Evolutionary conservation across 1,140 invertebrate genomes (phyloP).

Genomic region (Drosophila littoralis): DNA sequence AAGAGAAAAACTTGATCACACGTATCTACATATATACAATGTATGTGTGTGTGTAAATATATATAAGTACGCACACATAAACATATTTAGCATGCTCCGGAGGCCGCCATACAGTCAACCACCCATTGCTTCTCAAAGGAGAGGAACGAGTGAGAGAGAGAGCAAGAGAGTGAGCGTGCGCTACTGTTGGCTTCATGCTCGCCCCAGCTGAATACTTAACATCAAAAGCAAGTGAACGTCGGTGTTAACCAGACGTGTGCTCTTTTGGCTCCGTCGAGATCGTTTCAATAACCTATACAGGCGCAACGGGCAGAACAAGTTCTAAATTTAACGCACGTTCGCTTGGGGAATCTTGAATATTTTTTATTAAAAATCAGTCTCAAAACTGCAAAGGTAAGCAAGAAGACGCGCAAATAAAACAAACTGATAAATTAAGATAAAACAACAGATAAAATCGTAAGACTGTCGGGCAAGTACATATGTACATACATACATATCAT

Average conservation of each 20-base stretch:
- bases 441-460: conserved; percentile 26
- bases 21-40: conserved; percentile 41
- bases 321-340: conserved; percentile 76
- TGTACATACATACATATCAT: not conserved
- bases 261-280: conserved; percentile 56
- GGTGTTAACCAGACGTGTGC: conserved; percentile 69
- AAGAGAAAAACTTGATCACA: conserved; percentile 66
- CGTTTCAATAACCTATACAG: conserved; percentile 53
- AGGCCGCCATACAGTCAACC: conserved; percentile 20
- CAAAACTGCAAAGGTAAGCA: conserved; percentile 74
- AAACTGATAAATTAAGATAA: conserved; percentile 28
- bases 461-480: conserved; percentile 8
- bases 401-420: conserved; percentile 22
- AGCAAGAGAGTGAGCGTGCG: not conserved
- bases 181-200: conserved; percentile 6
- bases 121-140: conserved; percentile 2
- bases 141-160: conserved; percentile 4
- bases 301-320: conserved; percentile 72
- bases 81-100: conserved; percentile 43
- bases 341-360: conserved; percentile 66
- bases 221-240: conserved; percentile 73
- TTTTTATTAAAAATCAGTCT: conserved; percentile 64
- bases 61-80: conserved; percentile 18
- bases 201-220: conserved; percentile 48
- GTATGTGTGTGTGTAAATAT: conserved; percentile 10